A percentile compares a stretch with the other conserved stretches of the same genome.
phyloP scores from a whole-genome alignment of 2,888 invertebrate species.

The Thelaira solivaga region DNA sequence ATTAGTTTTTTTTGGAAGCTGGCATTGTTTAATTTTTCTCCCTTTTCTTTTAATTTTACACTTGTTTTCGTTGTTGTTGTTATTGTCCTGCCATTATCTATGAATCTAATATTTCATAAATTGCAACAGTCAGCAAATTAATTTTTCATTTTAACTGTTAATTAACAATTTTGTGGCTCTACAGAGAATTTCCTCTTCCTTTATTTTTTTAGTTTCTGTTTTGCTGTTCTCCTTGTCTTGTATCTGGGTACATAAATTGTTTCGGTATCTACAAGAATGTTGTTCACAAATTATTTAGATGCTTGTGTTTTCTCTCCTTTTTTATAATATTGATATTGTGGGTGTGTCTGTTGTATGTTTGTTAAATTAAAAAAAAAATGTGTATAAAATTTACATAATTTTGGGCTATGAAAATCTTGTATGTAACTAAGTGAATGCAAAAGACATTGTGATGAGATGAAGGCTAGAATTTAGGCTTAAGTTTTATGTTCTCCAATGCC shows the following conservation, averaged over 20 bases:
- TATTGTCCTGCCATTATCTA: too few relatives aligned
- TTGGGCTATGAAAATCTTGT: neutral
- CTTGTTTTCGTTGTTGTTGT: constrained; percentile 63
- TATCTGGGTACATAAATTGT: neutral
- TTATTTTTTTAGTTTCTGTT: neutral
- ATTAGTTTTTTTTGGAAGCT: neutral
- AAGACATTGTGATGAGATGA: neutral
- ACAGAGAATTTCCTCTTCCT: constrained; percentile 30
- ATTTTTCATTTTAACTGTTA: constrained; percentile 67
- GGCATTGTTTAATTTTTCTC: too few relatives aligned
- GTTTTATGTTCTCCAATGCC: too few relatives aligned
- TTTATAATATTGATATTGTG: neutral
- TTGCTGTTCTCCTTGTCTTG: neutral
- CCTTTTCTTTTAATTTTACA: neutral
- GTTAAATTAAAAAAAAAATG: neutral
- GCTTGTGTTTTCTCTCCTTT: too few relatives aligned
- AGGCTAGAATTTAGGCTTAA: too few relatives aligned
- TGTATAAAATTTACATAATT: neutral
- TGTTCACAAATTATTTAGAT: neutral
- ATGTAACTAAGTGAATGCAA: too few relatives aligned
- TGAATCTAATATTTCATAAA: constrained; percentile 67
- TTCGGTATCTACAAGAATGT: too few relatives aligned
- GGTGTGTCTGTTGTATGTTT: neutral
- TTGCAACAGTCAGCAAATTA: constrained; percentile 68
- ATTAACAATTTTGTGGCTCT: constrained; percentile 64